These are phyloP conservation scores for Dolichopus griseipennis DNA, from an alignment of 2,888 invertebrate genomes.

Conservation along the genomic window DNA sequence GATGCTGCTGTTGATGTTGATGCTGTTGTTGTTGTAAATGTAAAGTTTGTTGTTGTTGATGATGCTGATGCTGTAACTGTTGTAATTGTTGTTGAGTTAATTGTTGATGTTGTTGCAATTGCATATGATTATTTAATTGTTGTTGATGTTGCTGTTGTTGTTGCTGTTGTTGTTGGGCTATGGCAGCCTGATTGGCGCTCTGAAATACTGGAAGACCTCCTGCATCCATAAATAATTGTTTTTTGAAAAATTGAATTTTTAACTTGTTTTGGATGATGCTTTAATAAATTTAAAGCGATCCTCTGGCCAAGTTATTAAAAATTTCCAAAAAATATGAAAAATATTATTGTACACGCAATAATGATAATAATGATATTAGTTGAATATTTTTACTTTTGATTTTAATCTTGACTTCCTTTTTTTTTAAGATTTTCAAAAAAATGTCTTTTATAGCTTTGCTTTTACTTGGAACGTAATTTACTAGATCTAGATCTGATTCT, in stretches of 20 bases:
- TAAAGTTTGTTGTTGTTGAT: conserved; percentile 26
- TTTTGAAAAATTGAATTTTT: not conserved
- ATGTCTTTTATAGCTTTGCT: not conserved
- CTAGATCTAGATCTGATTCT: no score
- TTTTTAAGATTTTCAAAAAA: not conserved
- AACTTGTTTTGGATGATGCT: no score
- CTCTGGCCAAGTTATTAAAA: not conserved
- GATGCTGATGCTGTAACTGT: conserved; percentile 38
- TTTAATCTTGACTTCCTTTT: not conserved
- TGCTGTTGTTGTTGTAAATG: conserved; percentile 26
- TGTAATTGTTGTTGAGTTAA: conserved; percentile 49
- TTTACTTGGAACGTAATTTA: not conserved
- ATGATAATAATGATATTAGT: no score
- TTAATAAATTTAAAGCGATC: not conserved
- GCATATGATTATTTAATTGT: conserved; percentile 32
- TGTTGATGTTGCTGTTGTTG: conserved; percentile 33
- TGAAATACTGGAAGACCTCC: conserved; percentile 45
- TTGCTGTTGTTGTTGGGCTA: conserved; percentile 28
- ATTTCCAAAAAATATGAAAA: not conserved
- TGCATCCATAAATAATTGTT: conserved; percentile 45
- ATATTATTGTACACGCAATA: no score
- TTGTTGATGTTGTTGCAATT: conserved; percentile 30
- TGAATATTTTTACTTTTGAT: not conserved
- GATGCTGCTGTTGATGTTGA: conserved; percentile 25
- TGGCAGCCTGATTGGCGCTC: conserved; percentile 45